Evolutionary conservation across 2,888 invertebrate genomes (phyloP).

Genomic region (Leptinotarsa rubiginosa): DNA sequence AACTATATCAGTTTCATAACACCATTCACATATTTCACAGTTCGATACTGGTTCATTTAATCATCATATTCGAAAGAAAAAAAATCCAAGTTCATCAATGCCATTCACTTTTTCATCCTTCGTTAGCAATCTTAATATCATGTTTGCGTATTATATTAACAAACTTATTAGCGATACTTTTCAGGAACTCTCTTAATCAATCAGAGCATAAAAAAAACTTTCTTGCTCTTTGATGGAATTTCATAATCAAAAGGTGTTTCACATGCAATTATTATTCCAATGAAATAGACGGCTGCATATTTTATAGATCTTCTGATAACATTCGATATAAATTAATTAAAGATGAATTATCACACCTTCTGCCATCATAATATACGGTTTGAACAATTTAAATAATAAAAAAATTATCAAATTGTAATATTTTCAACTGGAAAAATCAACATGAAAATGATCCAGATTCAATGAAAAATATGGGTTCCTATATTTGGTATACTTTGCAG

Average conservation of each 20-base stretch:
- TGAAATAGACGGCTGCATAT: neutral
- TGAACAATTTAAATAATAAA: no score
- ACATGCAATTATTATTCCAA: constrained; percentile 26
- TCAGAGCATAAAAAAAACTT: constrained; percentile 43
- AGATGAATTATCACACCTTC: neutral
- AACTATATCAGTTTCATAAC: no score
- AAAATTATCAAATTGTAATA: no score
- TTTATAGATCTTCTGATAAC: neutral
- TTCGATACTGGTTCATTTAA: no score
- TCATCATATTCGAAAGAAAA: no score
- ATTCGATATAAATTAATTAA: neutral
- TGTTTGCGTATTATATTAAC: constrained; percentile 22
- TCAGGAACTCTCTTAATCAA: constrained; percentile 41
- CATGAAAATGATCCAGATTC: no score
- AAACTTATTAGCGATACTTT: constrained; percentile 41
- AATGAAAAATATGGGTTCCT: no score
- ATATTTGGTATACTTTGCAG: no score
- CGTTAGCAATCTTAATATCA: constrained; percentile 32
- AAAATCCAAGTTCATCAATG: neutral
- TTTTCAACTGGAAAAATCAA: no score
- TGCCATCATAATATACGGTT: neutral
- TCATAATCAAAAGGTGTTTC: constrained; percentile 35
- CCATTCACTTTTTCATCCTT: constrained; percentile 38
- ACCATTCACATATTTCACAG: no score
- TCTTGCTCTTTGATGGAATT: constrained; percentile 36